A percentile compares a stretch with the other conserved stretches of the same genome.
Evolutionary conservation across 2,113 vertebrate species (phyloP).

Genomic region (Dinomys branickii): DNA sequence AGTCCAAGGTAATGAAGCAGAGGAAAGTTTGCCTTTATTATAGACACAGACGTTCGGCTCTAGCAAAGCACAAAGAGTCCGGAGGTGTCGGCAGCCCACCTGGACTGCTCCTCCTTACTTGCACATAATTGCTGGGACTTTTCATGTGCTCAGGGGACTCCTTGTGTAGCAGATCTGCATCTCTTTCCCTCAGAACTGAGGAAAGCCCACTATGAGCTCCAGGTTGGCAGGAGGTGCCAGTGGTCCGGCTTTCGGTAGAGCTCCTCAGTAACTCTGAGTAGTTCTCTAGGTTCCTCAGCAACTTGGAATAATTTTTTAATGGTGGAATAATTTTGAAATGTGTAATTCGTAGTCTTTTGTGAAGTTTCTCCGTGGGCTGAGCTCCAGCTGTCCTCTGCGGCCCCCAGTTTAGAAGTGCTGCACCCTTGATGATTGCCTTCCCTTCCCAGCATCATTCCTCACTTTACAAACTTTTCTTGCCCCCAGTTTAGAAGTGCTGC

Average conservation of each 20-base stretch:
- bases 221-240: neutral
- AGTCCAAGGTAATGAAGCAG: neutral
- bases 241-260: constrained; percentile 1
- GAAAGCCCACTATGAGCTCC: neutral
- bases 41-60: neutral
- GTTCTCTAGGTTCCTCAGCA: neutral
- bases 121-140: neutral
- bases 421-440: neutral
- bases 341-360: neutral
- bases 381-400: neutral
- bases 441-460: neutral
- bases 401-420: neutral
- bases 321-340: neutral
- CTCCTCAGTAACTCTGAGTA: neutral
- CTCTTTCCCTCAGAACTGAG: neutral
- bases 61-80: neutral
- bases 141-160: neutral
- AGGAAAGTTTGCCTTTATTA: neutral
- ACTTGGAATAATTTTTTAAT: neutral
- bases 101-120: neutral
- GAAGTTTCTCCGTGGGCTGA: neutral
- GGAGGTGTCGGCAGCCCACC: neutral
- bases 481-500: neutral
- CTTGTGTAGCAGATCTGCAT: neutral
- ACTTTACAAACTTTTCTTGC: neutral